A percentile compares a stretch with the other conserved stretches of the same genome.
Conservation (phyloP, 2,113 vertebrate species). For the Desmodus rotundus region DNA sequence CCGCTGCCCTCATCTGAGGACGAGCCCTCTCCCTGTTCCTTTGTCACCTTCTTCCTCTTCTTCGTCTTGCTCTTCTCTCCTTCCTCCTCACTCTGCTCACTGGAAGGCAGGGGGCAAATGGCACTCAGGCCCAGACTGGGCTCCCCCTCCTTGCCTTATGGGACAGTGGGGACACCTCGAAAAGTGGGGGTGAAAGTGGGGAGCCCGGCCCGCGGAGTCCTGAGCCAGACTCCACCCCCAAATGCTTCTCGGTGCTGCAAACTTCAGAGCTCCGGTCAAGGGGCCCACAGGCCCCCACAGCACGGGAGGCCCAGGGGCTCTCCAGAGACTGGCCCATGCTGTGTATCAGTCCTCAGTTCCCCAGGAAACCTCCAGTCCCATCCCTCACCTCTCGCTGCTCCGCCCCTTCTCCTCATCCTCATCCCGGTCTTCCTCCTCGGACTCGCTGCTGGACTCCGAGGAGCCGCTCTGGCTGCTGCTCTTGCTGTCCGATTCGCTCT, state of each 20-base stretch:
- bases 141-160: not conserved
- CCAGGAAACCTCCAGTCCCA: not conserved
- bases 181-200: not conserved
- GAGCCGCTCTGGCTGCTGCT: conserved; percentile 80
- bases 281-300: not conserved
- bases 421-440: conserved; percentile 83
- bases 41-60: conserved; percentile 77
- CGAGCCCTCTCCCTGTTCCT: conserved; percentile 72
- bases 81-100: conserved; percentile 87
- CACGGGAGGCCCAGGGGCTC: not conserved
- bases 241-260: not conserved
- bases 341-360: not conserved
- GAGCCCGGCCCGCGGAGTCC: not conserved
- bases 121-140: not conserved
- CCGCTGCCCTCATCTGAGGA: conserved; percentile 88
- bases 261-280: no score
- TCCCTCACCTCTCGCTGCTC: conserved; percentile 83
- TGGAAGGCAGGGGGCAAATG: conserved; percentile 42
- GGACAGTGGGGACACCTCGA: not conserved
- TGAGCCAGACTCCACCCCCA: not conserved
- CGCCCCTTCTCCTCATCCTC: conserved; percentile 83
- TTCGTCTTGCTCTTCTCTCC: conserved; percentile 76
- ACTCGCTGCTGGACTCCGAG: conserved; percentile 82
- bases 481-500: conserved; percentile 83
- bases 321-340: not conserved